Evolutionary conservation across 2,113 vertebrate genomes (phyloP).

Genomic region (Scalopus aquaticus): DNA sequence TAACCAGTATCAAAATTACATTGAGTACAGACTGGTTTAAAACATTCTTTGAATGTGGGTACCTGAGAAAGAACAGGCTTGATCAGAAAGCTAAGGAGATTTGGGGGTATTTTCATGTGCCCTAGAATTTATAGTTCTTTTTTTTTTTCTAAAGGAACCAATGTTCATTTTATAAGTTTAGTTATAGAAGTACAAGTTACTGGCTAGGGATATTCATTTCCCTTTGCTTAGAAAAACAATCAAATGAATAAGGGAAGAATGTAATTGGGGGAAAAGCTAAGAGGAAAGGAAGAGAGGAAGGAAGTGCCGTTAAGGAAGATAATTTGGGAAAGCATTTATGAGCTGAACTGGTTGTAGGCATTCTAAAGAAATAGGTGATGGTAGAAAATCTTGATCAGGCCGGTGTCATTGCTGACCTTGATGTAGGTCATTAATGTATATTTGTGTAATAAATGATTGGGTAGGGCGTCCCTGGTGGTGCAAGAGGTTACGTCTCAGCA

Average conservation of each 20-base stretch:
- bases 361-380: neutral
- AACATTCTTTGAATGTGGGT: neutral
- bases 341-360: neutral
- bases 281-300: neutral
- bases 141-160: neutral
- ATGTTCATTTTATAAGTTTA: conserved; percentile 18
- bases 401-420: neutral
- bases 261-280: neutral
- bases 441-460: neutral
- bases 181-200: neutral
- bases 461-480: too few relatives aligned
- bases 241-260: neutral
- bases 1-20: neutral
- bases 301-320: neutral
- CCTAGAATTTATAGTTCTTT: neutral
- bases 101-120: neutral
- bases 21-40: neutral
- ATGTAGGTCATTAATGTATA: neutral
- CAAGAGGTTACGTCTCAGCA: too few relatives aligned
- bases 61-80: neutral
- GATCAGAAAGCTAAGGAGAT: conserved; percentile 5
- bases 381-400: neutral
- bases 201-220: neutral
- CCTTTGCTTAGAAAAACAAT: neutral
- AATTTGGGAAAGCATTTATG: neutral